Evolutionary conservation across 2,888 invertebrate species (phyloP).

Genomic region (Dastarcus helophoroides): DNA sequence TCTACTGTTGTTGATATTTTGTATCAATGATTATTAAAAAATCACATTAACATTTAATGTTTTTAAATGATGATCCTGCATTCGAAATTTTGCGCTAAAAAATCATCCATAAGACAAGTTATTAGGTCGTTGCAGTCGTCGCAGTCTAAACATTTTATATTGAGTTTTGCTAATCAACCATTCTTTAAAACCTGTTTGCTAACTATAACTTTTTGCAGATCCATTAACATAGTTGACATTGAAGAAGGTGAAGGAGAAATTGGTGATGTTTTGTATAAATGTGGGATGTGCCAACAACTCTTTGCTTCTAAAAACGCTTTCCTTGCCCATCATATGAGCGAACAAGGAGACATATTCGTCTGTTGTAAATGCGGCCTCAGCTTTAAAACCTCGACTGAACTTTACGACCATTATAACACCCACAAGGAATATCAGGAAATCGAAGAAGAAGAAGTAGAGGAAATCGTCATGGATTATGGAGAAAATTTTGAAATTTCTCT

Average conservation of each 20-base stretch:
- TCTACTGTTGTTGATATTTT: too few relatives aligned
- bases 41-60: too few relatives aligned
- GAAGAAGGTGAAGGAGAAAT: slow-evolving; percentile 3
- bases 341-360: slow-evolving; percentile 23
- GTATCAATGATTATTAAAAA: too few relatives aligned
- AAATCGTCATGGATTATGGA: slow-evolving; percentile 17
- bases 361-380: slow-evolving; percentile 30
- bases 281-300: slow-evolving; percentile 30
- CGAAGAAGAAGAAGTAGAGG: slow-evolving; percentile 14
- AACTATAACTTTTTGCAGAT: slow-evolving; percentile 10
- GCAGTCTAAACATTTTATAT: too few relatives aligned
- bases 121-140: too few relatives aligned
- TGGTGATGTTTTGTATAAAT: slow-evolving; percentile 24
- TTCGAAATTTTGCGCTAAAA: too few relatives aligned
- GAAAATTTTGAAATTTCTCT: slow-evolving; percentile 23
- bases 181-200: slow-evolving; percentile 1
- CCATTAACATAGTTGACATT: slow-evolving; percentile 3
- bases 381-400: slow-evolving; percentile 25
- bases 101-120: too few relatives aligned
- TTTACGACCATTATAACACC: slow-evolving; percentile 30
- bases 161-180: too few relatives aligned
- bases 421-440: slow-evolving; percentile 21
- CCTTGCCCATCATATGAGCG: slow-evolving; percentile 27
- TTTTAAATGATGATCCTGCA: too few relatives aligned
- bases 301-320: slow-evolving; percentile 29